Evolutionary conservation across 2,113 vertebrate genomes (phyloP), one percentile per base, ranked within the genome.

Genomic region (Sylvia atricapilla): DNA sequence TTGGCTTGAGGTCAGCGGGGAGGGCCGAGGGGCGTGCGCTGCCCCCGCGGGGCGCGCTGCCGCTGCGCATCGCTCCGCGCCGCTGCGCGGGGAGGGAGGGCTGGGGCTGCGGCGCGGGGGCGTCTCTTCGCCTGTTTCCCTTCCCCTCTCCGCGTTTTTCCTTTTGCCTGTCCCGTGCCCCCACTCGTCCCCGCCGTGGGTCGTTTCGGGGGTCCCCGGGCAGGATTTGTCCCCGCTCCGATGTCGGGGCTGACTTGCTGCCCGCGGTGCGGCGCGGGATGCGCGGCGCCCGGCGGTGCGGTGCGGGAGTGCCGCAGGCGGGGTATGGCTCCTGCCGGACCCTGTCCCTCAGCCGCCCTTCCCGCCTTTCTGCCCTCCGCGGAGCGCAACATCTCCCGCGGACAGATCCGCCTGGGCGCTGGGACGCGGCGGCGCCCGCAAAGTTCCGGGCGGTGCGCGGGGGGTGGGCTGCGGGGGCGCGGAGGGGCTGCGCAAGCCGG

Each of bases 1-100:
- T 98, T 98, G 98, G 94, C 85, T 97, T 78, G 96, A 98, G 98
- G 98, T 98, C 97, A 97, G 84, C 33, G 84, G 84, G 92, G 66
- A 81, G 83, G 68, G 91, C 77, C 43, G 79, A 35, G 87, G 89
- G 85, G 44, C 37, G 44, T 33, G n/a, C 52, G 90, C 72, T 72
- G 82, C 82, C 58, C 50, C 77, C 66, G 50, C 53, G 25, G 92
- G 63, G 35, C 18, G 64, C 90, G 78, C 64, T 63, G 75, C 55
- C 8, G 60, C 68, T 47, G 62, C 72, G 79, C 79, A 47, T 74
- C 39, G 25, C 52, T 72, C 64, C 89, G 74, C 73, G 53, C 58
- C 35, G 24, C 73, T 67, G 21, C 43, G 47, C 76, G 52, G 68
- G 30, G 33, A 67, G n/a, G 15, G 33, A 79, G 58, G 37, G 55